Conservation (phyloP, 2,888 invertebrate species). For the Bugulina stolonifera region DNA sequence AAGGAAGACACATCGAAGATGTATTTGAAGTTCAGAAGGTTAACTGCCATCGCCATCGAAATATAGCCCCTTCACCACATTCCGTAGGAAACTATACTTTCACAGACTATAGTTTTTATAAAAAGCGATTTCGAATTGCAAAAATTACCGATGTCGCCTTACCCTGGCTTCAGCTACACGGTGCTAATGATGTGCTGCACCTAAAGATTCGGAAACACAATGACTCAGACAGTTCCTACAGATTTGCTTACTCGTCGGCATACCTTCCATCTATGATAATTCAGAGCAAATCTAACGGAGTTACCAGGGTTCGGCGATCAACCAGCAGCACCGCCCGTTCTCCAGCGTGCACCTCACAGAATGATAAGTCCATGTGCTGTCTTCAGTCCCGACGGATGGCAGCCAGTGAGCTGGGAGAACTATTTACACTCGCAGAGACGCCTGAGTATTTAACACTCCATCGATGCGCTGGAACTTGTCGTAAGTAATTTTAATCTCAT, state of each 20-base stretch:
- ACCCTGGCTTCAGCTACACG: neutral
- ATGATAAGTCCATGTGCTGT: neutral
- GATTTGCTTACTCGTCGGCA: neutral
- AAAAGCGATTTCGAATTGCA: neutral
- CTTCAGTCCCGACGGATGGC: neutral
- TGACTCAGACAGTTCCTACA: neutral
- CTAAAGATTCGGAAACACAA: neutral
- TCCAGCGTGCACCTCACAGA: neutral
- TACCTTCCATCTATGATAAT: neutral
- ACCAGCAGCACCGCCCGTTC: neutral
- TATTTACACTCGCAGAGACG: neutral
- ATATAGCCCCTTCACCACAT: neutral
- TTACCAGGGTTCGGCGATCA: neutral
- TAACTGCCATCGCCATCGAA: neutral
- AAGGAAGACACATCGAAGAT: neutral
- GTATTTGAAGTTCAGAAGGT: neutral
- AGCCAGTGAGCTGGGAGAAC: neutral
- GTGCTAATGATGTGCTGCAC: neutral
- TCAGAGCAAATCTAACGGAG: neutral
- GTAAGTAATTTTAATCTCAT: no score
- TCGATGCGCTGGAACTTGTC: neutral
- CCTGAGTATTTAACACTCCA: neutral
- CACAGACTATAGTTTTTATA: neutral
- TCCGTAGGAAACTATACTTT: neutral
- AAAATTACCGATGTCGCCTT: neutral